A percentile compares a stretch with the other conserved stretches of the same genome.
These are phyloP conservation scores for Athene noctua DNA, from an alignment of 2,113 vertebrate species.

Conservation along the genomic window DNA sequence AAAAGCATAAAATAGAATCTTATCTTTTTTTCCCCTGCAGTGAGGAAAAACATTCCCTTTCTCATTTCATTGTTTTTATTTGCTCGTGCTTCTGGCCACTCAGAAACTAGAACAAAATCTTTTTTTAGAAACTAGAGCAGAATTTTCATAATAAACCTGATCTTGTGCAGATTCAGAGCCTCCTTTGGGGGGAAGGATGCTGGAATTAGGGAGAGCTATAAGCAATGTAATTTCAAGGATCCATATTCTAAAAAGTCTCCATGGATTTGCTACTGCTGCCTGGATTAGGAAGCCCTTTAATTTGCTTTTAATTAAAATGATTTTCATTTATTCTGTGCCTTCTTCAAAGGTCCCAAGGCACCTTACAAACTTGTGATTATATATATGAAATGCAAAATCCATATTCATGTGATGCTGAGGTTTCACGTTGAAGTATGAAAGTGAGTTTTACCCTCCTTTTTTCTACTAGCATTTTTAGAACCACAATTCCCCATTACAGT, in stretches of 20 bases:
- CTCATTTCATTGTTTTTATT: background rate
- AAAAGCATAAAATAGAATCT: background rate
- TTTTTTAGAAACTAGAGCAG: slow-evolving; percentile 53
- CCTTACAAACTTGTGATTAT: background rate
- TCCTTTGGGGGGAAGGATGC: background rate
- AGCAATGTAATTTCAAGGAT: slow-evolving; percentile 13
- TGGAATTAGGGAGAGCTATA: background rate
- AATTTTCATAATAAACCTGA: slow-evolving; percentile 45
- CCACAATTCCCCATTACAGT: background rate
- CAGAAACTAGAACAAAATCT: slow-evolving; percentile 18
- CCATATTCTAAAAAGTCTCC: background rate
- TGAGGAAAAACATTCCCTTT: background rate
- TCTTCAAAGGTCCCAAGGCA: background rate
- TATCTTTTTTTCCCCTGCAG: background rate
- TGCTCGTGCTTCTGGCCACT: slow-evolving; percentile 26
- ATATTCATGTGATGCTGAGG: background rate
- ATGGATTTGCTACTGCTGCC: background rate
- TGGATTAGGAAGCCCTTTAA: slow-evolving; percentile 46
- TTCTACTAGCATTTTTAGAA: background rate
- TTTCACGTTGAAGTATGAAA: background rate
- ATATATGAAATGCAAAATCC: background rate
- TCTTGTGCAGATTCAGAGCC: background rate
- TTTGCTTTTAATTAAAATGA: slow-evolving; percentile 63
- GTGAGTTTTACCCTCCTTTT: background rate
- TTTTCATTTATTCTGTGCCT: slow-evolving; percentile 33